These are phyloP conservation scores for Myotis lucifugus DNA, from an alignment of 2,113 vertebrate species.

Conservation along the genomic window DNA sequence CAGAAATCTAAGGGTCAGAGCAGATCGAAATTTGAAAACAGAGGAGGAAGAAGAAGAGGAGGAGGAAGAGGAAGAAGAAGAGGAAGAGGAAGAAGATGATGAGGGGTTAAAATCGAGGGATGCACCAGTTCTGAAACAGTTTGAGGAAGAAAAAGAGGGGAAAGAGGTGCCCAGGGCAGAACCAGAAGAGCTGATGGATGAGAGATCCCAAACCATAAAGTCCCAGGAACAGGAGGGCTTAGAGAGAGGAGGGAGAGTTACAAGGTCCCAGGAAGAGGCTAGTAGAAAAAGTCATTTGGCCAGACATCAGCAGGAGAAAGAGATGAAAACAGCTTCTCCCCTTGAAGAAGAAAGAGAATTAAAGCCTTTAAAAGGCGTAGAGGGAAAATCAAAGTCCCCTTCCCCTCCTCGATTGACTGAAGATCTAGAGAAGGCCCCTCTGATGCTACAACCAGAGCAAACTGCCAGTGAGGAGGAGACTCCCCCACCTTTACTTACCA, in stretches of 20 bases:
- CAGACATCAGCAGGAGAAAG: constrained; percentile 63
- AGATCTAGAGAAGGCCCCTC: constrained; percentile 69
- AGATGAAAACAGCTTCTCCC: neutral
- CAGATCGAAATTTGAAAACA: constrained; percentile 76
- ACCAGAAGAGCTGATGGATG: constrained; percentile 65
- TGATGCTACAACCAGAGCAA: constrained; percentile 61
- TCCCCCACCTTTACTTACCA: constrained; percentile 80
- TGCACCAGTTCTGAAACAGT: constrained; percentile 60
- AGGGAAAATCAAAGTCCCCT: constrained; percentile 74
- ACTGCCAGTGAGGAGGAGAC: constrained; percentile 75
- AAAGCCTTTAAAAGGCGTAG: constrained; percentile 57
- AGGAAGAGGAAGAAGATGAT: constrained; percentile 77
- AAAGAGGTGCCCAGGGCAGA: constrained; percentile 43
- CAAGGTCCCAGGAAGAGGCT: constrained; percentile 69
- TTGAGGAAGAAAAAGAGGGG: constrained; percentile 61
- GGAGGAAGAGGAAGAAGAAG: constrained; percentile 78
- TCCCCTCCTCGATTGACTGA: constrained; percentile 79
- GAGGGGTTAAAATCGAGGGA: constrained; percentile 70
- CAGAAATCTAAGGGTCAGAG: constrained; percentile 77
- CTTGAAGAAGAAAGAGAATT: constrained; percentile 60
- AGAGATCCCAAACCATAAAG: constrained; percentile 13
- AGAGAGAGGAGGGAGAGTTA: constrained; percentile 72
- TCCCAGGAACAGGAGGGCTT: constrained; percentile 64
- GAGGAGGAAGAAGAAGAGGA: constrained; percentile 80
- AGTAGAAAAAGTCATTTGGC: constrained; percentile 52